These are phyloP conservation scores for Hirtodrosophila histrioides DNA, from an alignment of 2,888 invertebrate genomes.

Conservation along the genomic window DNA sequence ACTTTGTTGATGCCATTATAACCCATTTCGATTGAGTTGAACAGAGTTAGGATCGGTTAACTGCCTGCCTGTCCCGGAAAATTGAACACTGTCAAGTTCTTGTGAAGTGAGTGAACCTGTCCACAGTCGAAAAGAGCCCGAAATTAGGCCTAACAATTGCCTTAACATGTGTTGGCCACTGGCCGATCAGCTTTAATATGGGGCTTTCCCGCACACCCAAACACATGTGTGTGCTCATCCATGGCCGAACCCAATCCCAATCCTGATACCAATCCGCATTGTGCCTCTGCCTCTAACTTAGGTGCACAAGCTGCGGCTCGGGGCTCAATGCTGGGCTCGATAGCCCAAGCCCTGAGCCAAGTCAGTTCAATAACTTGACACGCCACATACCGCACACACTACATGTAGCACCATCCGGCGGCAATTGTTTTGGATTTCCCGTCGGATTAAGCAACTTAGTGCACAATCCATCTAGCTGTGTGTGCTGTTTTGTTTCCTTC, in stretches of 20 bases:
- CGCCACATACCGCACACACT: conserved; percentile 10
- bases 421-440: conserved; percentile 77
- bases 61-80: not conserved
- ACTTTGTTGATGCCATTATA: too few species aligned
- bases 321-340: conserved; percentile 31
- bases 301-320: conserved; percentile 13
- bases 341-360: conserved; percentile 21
- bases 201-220: conserved; percentile 64
- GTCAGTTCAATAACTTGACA: conserved; percentile 68
- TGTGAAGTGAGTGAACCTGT: conserved; percentile 51
- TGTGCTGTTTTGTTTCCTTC: conserved; percentile 42
- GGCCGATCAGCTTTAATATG: conserved; percentile 63
- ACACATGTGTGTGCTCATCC: conserved; percentile 50
- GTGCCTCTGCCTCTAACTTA: conserved; percentile 54
- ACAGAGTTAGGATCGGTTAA: not conserved
- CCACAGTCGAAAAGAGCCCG: conserved; percentile 10
- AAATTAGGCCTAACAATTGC: conserved; percentile 21
- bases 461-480: conserved; percentile 55
- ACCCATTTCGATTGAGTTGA: too few species aligned
- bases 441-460: conserved; percentile 76
- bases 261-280: conserved; percentile 33
- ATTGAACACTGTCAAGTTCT: conserved; percentile 11
- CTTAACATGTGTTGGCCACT: conserved; percentile 58
- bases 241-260: conserved; percentile 11
- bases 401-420: conserved; percentile 44